phyloP scores from a whole-genome alignment of 2,797 vertebrate genomes.

The Podarcis siculus region DNA sequence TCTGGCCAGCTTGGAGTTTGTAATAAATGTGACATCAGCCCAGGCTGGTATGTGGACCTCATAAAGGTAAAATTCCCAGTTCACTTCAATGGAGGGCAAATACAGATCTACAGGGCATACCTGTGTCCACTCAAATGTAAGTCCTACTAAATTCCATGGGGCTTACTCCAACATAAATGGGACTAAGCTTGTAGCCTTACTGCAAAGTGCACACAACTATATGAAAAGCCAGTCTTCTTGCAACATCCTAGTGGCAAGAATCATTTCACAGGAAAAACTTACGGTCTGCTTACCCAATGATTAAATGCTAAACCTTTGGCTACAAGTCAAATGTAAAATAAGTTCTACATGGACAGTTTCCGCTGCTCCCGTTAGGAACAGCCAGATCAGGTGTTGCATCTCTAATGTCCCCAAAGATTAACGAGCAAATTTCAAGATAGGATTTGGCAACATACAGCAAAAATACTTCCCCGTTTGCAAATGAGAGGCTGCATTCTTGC shows the following conservation, averaged over 20 bases:
- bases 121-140: no score
- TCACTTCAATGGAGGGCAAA: not conserved
- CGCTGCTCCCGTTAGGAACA: not conserved
- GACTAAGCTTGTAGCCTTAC: not conserved
- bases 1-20: not conserved
- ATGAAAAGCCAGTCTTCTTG: not conserved
- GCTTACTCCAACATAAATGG: no score
- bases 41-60: no score
- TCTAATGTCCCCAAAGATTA: not conserved
- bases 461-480: not conserved
- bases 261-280: not conserved
- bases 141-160: no score
- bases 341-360: not conserved
- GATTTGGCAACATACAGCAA: not conserved
- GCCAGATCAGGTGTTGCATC: not conserved
- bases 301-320: not conserved
- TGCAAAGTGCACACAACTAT: not conserved
- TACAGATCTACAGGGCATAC: not conserved
- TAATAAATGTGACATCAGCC: not conserved
- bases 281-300: not conserved
- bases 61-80: not conserved
- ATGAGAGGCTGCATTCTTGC: not conserved
- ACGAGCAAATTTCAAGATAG: not conserved
- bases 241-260: not conserved
- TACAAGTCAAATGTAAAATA: not conserved